Base-by-base conservation (phyloP, 1,140 invertebrate species). In the Anastrepha ludens region DNA sequence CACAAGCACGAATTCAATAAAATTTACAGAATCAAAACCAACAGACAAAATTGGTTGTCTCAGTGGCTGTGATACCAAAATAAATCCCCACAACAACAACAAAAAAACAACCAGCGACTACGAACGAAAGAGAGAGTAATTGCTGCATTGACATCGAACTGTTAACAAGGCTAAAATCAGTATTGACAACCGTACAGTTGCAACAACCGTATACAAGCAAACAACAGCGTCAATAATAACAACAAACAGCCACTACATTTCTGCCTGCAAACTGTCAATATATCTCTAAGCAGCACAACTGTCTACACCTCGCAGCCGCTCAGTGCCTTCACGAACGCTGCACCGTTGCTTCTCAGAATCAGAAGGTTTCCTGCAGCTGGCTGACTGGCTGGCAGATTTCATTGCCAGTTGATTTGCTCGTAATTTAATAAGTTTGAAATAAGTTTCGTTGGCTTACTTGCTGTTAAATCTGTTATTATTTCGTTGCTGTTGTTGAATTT, bases 121-220 rank as follows among this genome's bases (percentile, higher is more conserved):
- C 7, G 6, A 20, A 81, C 47, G 74, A 81, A 81, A 81, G 74
- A 81, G 74, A 81, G 74, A 81, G 74, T 81, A 81, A 81, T 81
- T 81, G 74, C 47, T 81, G 74, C 47, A 44, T 81, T 81, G 74
- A 81, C 74, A 81, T 81, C 74, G 74, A 81, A 81, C 20, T 55
- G 47, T 55, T 81, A 81, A 81, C 47, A 55, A 81, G 74, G 47
- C 74, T 81, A 81, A 81, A 15, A 50, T 55, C 47, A 20, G 44
- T n/a, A n/a, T 41, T 55, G 74, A 81, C 50, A 81, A 81, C 15
- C 17, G 74, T 4, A 7, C 50, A 9, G 1, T 13, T 74, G 70
- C 70, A 74, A 5, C 13, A 74, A 11, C 20, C 9, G 47, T 50
- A 47, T 55, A 81, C 44, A n/a, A 29, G 60, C 15, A 9, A 5